Evolutionary conservation across 2,888 invertebrate genomes (phyloP), one percentile per base, ranked within the genome.

Genomic region (Ferdinandea cuprea): DNA sequence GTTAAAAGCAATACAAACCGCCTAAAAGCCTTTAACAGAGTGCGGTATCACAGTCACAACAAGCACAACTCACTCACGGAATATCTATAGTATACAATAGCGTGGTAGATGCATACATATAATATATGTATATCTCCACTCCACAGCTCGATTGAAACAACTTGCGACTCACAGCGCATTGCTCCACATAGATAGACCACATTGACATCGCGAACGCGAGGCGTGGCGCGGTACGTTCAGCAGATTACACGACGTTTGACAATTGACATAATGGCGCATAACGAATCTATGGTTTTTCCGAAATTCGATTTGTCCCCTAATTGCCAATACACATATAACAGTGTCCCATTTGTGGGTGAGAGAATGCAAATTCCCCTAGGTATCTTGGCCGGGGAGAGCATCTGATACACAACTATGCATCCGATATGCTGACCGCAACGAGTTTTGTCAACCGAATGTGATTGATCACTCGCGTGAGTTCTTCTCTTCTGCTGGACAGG

Each of bases 391-490:
- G n/a, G 17, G 48, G 48, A n/a, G 19, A 44, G 3, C 6, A 1
- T 56, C 7, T 11, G 28, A 40, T 30, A 50, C 32, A 25, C 50
- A 58, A 65, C 72, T 58, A 65, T 63, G 65, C 58, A 13, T 17
- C 17, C 25, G 13, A 54, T 48, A 61, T 17, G 71, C 6, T 56
- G 8, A 65, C 72, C 65, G 35, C 72, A 50, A 21, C 65, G 48
- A 35, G 44, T 52, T 65, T 46, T 40, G 30, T 35, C 17, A 37
- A 40, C 56, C 65, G n/a, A 58, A 48, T 35, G 61, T 63, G 72
- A 66, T 66, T 74, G 74, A 66, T 74, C 40, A 58, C 50, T 25
- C 48, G 65, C 13, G 32, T 30, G 66, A 42, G 58, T 52, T n/a
- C 3, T 2, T 19, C 35, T n/a, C 3, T 2, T 19, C 35, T 30